Base-by-base conservation (phyloP, 2,888 invertebrate species). In the Rhodophaea formosa region DNA sequence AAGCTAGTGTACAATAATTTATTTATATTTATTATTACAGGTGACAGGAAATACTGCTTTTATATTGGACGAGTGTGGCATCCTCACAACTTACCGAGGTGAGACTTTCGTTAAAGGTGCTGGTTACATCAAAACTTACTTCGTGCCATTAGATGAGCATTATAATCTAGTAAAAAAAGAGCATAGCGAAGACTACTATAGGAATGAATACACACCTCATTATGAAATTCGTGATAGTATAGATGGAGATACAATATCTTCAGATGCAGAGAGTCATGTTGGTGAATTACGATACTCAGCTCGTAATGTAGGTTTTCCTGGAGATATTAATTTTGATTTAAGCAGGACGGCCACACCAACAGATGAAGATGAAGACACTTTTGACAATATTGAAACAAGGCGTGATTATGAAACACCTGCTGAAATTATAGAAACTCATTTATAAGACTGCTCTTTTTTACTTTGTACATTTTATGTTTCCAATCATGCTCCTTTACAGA, bases 71-170 rank as follows among this genome's bases (percentile, higher is more conserved):
- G 93, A 94, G 63, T 93, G 95, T 67, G 95, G 94, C 45, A 93
- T 95, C 59, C 84, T 93, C 32, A 96, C 96, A 63, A 92, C 93
- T 56, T 93, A 93, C 66, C 92, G 96, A 23, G 96, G 95, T 1
- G 91, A 93, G 67, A 95, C 94, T 0, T 93, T 88, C 67, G 95
- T 96, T 0, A 96, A 96, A 84, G 96, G 96, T 0, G 93, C 93
- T 59, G 92, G 92, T 16, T 88, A 92, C 64, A 93, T 95, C 15
- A 94, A 94, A 64, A 96, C 96, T 3, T 96, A 95, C 77, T 95
- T 94, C 70, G 94, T 96, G 8, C 93, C 93, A 12, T 84, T 95
- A 12, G 94, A 95, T 71, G 92, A 94, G 42, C 81, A 93, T 58
- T 92, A 92, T 65, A 89, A 92, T 66, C 80, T 93, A 54, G 84